Evolutionary conservation across 2,888 invertebrate species (phyloP), one percentile per base, ranked within the genome.

Genomic region (Gymnoscelis rufifasciata): DNA sequence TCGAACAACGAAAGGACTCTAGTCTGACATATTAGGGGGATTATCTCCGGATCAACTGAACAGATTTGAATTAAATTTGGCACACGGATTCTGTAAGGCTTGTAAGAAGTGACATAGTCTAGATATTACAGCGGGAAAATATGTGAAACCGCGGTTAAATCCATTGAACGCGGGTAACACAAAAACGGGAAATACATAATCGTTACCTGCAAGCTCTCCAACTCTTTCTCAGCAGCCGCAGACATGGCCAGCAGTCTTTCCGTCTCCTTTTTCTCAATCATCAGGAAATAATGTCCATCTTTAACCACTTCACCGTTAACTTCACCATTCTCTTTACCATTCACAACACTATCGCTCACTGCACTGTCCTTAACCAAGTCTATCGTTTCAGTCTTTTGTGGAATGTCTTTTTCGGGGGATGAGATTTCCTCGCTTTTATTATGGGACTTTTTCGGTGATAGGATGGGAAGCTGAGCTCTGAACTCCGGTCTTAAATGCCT

Each of bases 401-500:
- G 59, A 50, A 50, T 50, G 50, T 48, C 13, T 15, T 43, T 39
- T 56, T 83, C 83, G 38, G 74, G 72, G 0, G 83, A 83, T 1
- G 82, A 83, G 13, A 73, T 46, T 29, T 83, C 86, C 5, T 83
- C 84, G 7, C 66, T 56, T 52, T 80, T 86, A 10, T 35, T 15
- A 5, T 71, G 42, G 59, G 71, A 68, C 64, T 86, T 83, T 78
- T 92, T 92, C 14, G 92, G 90, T 26, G 91, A 92, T 24, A 91
- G 77, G 12, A 93, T 91, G 0, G 94, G 93, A 56, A 96, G 79
- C 70, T 96, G 96, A 0, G 95, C 95, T 13, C 95, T 89, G 72
- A 96, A 96, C 70, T 96, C 96, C 0, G 95, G 94, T 67, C 95
- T 90, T 51, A 96, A 80, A 78, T 95, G 95, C 75, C 95, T 90